phyloP scores from a whole-genome alignment of 2,113 vertebrate species.

The Castor canadensis region DNA sequence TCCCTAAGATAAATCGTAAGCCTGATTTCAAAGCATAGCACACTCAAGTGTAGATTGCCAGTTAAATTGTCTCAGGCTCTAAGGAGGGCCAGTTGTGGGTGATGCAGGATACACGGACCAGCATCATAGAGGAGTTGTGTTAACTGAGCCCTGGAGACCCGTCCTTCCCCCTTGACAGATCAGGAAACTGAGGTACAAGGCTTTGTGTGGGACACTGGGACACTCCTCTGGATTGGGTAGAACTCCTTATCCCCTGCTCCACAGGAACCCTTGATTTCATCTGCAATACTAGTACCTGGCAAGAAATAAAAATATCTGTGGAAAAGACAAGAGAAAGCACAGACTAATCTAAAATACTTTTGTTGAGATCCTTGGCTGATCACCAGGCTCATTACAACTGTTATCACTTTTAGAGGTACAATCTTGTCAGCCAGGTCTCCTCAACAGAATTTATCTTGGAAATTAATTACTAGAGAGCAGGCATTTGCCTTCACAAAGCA shows the following conservation, averaged over 20 bases:
- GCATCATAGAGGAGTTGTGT: too few relatives aligned
- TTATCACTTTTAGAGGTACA: too few relatives aligned
- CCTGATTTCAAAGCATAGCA: neutral
- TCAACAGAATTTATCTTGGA: neutral
- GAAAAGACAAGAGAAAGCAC: neutral
- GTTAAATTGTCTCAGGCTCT: accelerated
- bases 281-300: neutral
- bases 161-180: accelerated
- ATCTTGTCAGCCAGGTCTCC: neutral
- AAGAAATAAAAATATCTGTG: neutral
- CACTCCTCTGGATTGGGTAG: too few relatives aligned
- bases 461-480: neutral
- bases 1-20: neutral
- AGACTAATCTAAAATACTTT: neutral
- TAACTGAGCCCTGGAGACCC: neutral
- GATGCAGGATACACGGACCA: accelerated
- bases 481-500: neutral
- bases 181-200: neutral
- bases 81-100: too few relatives aligned
- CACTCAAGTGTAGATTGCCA: neutral
- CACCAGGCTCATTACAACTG: too few relatives aligned
- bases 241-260: neutral
- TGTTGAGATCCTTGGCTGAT: accelerated
- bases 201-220: accelerated
- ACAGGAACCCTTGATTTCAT: neutral